Percentiles rank a stretch among this genome's conserved stretches.
Evolutionary conservation across 2,797 vertebrate genomes (phyloP).

Genomic region (Phoxinus dragarum): DNA sequence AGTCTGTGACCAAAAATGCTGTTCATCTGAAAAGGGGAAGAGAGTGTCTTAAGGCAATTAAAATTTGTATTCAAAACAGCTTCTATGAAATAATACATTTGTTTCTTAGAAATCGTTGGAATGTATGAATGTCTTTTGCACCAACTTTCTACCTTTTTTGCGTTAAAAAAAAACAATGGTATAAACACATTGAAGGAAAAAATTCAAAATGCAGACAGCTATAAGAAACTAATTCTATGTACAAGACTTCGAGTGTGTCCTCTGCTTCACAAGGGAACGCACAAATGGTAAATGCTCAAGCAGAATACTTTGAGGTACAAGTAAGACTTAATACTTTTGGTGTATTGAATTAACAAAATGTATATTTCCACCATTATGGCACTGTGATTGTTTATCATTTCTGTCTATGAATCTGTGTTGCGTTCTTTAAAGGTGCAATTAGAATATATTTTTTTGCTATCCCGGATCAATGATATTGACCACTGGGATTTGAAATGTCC

Average conservation of each 20-base stretch:
- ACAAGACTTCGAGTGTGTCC: slow-evolving; percentile 52
- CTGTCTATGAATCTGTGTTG: slow-evolving; percentile 37
- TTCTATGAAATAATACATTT: slow-evolving; percentile 57
- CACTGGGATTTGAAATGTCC: slow-evolving; percentile 16
- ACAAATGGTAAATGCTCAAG: slow-evolving; percentile 49
- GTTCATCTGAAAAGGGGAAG: slow-evolving; percentile 53
- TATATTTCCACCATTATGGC: slow-evolving; percentile 58
- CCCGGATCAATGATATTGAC: slow-evolving; percentile 39
- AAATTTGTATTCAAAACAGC: slow-evolving; percentile 57
- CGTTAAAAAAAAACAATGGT: slow-evolving; percentile 55
- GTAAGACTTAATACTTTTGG: slow-evolving; percentile 49
- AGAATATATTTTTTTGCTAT: slow-evolving; percentile 52
- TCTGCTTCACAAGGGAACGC: slow-evolving; percentile 38
- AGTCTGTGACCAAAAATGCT: slow-evolving; percentile 52
- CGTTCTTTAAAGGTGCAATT: slow-evolving; percentile 55
- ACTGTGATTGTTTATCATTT: slow-evolving; percentile 47
- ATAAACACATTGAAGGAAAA: slow-evolving; percentile 53
- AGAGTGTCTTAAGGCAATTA: slow-evolving; percentile 66
- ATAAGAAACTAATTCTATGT: slow-evolving; percentile 58
- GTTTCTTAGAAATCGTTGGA: slow-evolving; percentile 63
- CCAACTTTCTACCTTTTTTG: slow-evolving; percentile 52
- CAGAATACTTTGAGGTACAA: slow-evolving; percentile 55
- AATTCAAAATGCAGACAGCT: slow-evolving; percentile 42
- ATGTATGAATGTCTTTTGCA: slow-evolving; percentile 64
- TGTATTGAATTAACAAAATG: slow-evolving; percentile 46